These are phyloP conservation scores for Datnioides undecimradiatus DNA, from an alignment of 2,113 vertebrate species.

Conservation along the genomic window DNA sequence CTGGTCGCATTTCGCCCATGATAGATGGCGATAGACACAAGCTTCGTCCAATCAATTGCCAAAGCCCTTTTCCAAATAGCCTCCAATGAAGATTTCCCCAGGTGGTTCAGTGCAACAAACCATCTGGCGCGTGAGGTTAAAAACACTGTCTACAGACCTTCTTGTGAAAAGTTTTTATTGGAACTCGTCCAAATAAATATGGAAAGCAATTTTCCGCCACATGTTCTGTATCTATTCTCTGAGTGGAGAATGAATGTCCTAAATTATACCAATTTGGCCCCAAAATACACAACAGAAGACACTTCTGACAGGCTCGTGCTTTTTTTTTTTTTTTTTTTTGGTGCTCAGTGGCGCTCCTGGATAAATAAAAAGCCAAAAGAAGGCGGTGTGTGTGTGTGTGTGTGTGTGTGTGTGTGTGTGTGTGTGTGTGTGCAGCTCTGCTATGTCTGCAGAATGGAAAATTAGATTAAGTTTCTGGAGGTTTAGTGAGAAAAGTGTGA, in stretches of 20 bases:
- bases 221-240: neutral
- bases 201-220: neutral
- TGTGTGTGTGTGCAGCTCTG: neutral
- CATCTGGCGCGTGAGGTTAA: too few species aligned
- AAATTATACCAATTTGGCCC: slow-evolving; percentile 7
- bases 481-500: slow-evolving; percentile 56
- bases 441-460: slow-evolving; percentile 32
- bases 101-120: too few species aligned
- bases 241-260: neutral
- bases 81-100: too few species aligned
- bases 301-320: neutral
- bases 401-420: neutral
- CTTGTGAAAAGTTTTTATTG: neutral
- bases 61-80: too few species aligned
- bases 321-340: too few species aligned
- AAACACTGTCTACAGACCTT: neutral
- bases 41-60: too few species aligned
- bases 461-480: slow-evolving; percentile 55
- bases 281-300: slow-evolving; percentile 19
- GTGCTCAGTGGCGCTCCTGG: neutral
- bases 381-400: neutral
- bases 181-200: neutral
- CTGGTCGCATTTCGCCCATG: too few species aligned
- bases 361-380: slow-evolving; percentile 30
- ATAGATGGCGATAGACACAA: too few species aligned